These are phyloP conservation scores for Globia sparganii DNA, from an alignment of 2,888 invertebrate genomes.

Conservation along the genomic window DNA sequence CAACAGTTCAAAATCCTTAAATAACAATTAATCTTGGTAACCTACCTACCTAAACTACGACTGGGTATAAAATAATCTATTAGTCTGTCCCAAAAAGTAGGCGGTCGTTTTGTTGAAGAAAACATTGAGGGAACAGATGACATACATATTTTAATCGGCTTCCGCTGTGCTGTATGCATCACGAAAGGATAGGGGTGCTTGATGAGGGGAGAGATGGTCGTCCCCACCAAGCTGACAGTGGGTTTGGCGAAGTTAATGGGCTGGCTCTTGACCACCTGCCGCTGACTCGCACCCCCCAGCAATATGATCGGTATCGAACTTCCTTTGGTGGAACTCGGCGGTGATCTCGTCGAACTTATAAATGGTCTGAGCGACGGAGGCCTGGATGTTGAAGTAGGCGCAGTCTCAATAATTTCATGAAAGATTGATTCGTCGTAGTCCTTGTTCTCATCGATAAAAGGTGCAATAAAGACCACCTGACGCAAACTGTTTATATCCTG, in stretches of 20 bases:
- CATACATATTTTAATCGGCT: constrained; percentile 83
- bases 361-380: constrained; percentile 28
- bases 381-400: constrained; percentile 66
- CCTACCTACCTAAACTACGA: constrained; percentile 63
- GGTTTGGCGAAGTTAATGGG: constrained; percentile 77
- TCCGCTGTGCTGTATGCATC: constrained; percentile 74
- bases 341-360: constrained; percentile 46
- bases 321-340: constrained; percentile 70
- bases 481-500: constrained; percentile 86
- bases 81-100: constrained; percentile 81
- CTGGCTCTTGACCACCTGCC: constrained; percentile 77
- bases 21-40: constrained; percentile 48
- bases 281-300: constrained; percentile 82
- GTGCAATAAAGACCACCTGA: constrained; percentile 81
- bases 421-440: constrained; percentile 87
- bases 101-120: constrained; percentile 74
- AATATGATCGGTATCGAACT: constrained; percentile 80
- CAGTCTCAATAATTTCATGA: constrained; percentile 84
- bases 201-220: constrained; percentile 80
- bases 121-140: constrained; percentile 73
- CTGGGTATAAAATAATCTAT: constrained; percentile 82
- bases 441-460: constrained; percentile 77
- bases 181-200: constrained; percentile 86
- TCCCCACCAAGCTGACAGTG: constrained; percentile 81
- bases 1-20: constrained; percentile 2